Evolutionary conservation across 1,140 invertebrate species (phyloP).

Genomic region (Cyclina sinensis): DNA sequence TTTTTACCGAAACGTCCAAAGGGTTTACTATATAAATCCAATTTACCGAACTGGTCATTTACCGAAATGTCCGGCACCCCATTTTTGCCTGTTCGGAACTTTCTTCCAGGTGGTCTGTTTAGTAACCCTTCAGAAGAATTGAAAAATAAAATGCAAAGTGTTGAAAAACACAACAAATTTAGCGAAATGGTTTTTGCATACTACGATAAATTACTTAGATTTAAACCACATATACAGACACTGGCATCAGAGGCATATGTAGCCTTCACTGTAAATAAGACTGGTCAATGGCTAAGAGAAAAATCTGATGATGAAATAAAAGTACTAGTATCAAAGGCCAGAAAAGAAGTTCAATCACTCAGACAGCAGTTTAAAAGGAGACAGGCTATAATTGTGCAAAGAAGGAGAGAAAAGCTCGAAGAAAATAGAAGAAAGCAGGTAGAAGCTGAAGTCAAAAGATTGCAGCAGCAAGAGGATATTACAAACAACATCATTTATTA

Average conservation of each 20-base stretch:
- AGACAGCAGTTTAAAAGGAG: not conserved
- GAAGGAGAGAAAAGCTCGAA: not conserved
- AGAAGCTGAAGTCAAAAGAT: no score
- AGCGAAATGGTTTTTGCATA: not conserved
- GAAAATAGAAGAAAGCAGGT: not conserved
- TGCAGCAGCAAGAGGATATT: conserved; percentile 18
- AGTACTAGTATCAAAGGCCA: not conserved
- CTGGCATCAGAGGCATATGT: not conserved
- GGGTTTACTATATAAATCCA: no score
- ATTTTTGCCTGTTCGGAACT: no score
- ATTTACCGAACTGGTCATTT: no score
- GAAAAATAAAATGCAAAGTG: not conserved
- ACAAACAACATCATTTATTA: conserved; percentile 60
- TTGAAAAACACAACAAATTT: conserved; percentile 37
- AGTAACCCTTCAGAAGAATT: not conserved
- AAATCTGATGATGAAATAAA: not conserved
- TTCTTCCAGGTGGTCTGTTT: not conserved
- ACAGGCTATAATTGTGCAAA: not conserved
- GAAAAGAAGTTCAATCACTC: not conserved
- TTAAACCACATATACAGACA: conserved; percentile 26
- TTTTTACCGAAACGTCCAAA: no score
- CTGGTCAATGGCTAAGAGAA: not conserved
- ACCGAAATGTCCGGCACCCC: no score
- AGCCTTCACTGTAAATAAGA: not conserved
- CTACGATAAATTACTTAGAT: conserved; percentile 30